These are phyloP conservation scores for Cerceris rybyensis DNA, from an alignment of 2,888 invertebrate species.

Conservation along the genomic window DNA sequence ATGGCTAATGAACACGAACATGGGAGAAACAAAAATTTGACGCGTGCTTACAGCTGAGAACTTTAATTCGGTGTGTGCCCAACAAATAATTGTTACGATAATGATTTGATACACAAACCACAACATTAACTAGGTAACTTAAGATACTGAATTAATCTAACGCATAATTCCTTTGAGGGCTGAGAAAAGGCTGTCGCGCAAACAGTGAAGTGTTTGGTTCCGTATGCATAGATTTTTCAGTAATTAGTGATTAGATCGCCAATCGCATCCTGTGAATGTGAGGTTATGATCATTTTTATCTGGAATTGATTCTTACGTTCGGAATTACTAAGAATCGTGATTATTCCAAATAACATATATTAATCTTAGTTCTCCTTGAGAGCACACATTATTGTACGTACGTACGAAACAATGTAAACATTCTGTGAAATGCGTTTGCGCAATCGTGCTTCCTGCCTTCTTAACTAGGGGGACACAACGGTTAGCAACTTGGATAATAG, in stretches of 20 bases:
- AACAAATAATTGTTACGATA: slow-evolving; percentile 80
- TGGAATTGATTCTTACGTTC: slow-evolving; percentile 62
- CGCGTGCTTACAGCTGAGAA: slow-evolving; percentile 80
- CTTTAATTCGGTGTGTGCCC: slow-evolving; percentile 81
- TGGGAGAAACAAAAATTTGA: slow-evolving; percentile 69
- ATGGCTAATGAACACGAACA: slow-evolving; percentile 86
- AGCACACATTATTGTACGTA: slow-evolving; percentile 67
- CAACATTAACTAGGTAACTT: slow-evolving; percentile 80
- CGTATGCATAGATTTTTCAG: slow-evolving; percentile 65
- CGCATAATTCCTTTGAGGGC: slow-evolving; percentile 77
- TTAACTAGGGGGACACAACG: slow-evolving; percentile 55
- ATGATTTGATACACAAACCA: slow-evolving; percentile 80
- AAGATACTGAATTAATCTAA: slow-evolving; percentile 79
- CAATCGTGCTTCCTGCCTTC: slow-evolving; percentile 72
- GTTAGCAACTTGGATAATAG: slow-evolving; percentile 58
- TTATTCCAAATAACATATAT: slow-evolving; percentile 63
- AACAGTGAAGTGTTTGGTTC: slow-evolving; percentile 72
- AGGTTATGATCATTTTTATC: slow-evolving; percentile 56
- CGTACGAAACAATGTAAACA: slow-evolving; percentile 69
- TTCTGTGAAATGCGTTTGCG: slow-evolving; percentile 63
- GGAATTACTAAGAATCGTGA: slow-evolving; percentile 62
- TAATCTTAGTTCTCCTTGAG: slow-evolving; percentile 62
- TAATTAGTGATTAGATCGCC: slow-evolving; percentile 64
- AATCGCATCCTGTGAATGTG: slow-evolving; percentile 62
- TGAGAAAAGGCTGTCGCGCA: slow-evolving; percentile 75